These are phyloP conservation scores for Vombatus ursinus DNA, from an alignment of 2,113 vertebrate genomes.

Conservation along the genomic window DNA sequence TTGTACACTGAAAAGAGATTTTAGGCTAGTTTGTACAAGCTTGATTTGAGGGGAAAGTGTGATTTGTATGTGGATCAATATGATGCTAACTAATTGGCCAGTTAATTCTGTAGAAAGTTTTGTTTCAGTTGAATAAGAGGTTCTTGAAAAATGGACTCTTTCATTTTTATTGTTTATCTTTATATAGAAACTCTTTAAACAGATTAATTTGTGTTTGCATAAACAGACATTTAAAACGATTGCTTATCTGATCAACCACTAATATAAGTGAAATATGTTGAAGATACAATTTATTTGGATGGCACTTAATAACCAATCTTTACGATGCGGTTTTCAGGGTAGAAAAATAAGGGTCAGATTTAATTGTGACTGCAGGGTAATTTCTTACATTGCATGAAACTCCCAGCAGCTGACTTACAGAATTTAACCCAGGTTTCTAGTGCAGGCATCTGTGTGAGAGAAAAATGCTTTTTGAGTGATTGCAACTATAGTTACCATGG, in stretches of 20 bases:
- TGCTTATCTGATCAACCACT: neutral
- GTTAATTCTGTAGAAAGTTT: neutral
- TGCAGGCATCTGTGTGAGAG: neutral
- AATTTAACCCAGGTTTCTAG: neutral
- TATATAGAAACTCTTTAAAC: neutral
- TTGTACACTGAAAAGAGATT: neutral
- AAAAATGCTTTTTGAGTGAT: neutral
- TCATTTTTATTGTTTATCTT: neutral
- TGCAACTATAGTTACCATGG: neutral
- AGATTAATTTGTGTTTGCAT: neutral
- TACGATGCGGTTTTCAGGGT: fast-evolving
- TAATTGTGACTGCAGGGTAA: fast-evolving
- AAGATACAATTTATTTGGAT: neutral
- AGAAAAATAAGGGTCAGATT: neutral
- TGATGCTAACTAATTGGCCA: fast-evolving
- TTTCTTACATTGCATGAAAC: too few relatives aligned
- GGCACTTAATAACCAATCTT: fast-evolving
- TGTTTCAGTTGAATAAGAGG: neutral
- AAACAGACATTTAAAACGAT: neutral
- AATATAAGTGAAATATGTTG: neutral
- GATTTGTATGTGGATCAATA: neutral
- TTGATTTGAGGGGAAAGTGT: neutral
- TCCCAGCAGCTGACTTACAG: neutral
- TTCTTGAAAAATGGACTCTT: neutral
- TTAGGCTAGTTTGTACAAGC: neutral